phyloP scores from a whole-genome alignment of 2,888 invertebrate genomes.

The Ariolimax columbianus region DNA sequence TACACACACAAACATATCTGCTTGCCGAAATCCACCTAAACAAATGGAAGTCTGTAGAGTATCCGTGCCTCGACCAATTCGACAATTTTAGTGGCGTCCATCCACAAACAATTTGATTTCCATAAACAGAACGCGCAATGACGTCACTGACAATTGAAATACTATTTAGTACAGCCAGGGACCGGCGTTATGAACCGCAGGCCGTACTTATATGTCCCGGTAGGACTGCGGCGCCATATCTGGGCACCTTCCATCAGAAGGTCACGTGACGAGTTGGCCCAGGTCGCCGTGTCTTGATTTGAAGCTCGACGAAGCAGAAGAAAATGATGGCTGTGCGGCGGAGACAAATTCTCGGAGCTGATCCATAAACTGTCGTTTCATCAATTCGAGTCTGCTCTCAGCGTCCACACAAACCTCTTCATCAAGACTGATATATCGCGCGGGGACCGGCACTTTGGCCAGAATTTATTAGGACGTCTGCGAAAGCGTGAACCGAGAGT shows the following conservation, averaged over 20 bases:
- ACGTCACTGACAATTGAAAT: too few relatives aligned
- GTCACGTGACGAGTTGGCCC: constrained; percentile 43
- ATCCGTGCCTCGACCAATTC: too few relatives aligned
- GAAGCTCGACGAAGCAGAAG: constrained; percentile 38
- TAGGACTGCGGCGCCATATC: background rate
- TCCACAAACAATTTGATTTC: too few relatives aligned
- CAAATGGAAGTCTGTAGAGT: too few relatives aligned
- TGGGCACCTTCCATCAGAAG: constrained; percentile 3
- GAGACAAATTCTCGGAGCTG: constrained; percentile 36
- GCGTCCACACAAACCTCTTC: constrained; percentile 52
- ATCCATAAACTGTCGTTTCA: constrained; percentile 60
- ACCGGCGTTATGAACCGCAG: background rate
- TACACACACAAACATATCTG: too few relatives aligned
- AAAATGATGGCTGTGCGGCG: constrained; percentile 27
- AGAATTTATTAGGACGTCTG: constrained; percentile 49
- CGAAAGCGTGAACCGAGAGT: constrained; percentile 37
- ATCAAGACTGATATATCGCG: constrained; percentile 59
- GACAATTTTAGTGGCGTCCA: too few relatives aligned
- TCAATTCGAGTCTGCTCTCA: constrained; percentile 54
- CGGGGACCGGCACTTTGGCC: constrained; percentile 2
- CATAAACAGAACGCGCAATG: too few relatives aligned
- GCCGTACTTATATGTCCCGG: background rate
- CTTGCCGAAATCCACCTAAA: too few relatives aligned
- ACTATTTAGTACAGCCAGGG: background rate
- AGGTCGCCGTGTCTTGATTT: constrained; percentile 42